Evolutionary conservation across 2,797 vertebrate genomes (phyloP), one percentile per base, ranked within the genome.

Genomic region (Psittacula echo): DNA sequence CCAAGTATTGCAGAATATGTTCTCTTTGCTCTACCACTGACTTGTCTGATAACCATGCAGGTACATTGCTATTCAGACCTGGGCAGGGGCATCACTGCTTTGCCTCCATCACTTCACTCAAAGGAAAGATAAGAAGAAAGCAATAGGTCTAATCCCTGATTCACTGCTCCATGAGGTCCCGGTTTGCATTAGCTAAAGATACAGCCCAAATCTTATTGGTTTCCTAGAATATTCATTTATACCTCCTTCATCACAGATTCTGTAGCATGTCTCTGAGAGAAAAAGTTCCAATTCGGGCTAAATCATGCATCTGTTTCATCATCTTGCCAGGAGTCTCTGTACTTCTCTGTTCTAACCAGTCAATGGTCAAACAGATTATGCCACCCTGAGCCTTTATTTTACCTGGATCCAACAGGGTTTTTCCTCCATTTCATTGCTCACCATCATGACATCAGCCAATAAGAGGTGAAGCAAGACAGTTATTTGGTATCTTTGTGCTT

Each of bases 201-300:
- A 10, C 37, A 86, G 22, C 26, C 22, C 32, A 60, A 85, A 66
- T 12, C 32, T 29, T 8, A 27, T 0, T 1, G 1, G 1, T 64
- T 90, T 82, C 73, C 73, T 47, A 48, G 53, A 90, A 94, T 76
- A 81, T 41, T 89, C 45, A 53, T 90, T 87, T 91, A 22, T 82
- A 80, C 24, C 29, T 83, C 58, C 60, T 73, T 87, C 56, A 61
- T 32, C 56, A 65, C 17, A 73, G 47, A 50, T 79, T 71, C 56
- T 79, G 29, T 56, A 84, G 15, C 34, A 45, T 73, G 91, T 81
- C 50, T 64, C n/a, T 2, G 10, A 75, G 15, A 85, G 27, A 51
- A 67, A 47, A 89, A 89, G 47, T 42, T 75, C 80, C 71, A 26
- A 29, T 67, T 60, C 0, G 7, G 85, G 82, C 60, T 88, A 54